A percentile compares a stretch with the other conserved stretches of the same genome.
These are phyloP conservation scores for Hylomyscus alleni DNA, from an alignment of 2,797 vertebrate genomes.

Conservation along the genomic window DNA sequence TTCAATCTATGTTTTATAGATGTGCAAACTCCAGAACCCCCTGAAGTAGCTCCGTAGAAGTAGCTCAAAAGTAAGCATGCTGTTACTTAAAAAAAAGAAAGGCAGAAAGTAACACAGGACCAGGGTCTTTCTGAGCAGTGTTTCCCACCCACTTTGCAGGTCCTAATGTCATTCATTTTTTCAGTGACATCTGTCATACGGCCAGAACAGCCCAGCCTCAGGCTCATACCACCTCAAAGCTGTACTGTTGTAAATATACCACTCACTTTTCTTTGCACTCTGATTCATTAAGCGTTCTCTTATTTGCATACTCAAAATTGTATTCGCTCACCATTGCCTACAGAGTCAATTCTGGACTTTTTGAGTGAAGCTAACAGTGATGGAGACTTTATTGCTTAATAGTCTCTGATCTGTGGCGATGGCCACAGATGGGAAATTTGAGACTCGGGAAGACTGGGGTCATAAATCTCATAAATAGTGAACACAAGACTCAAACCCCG, in stretches of 20 bases:
- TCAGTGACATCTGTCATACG: neutral
- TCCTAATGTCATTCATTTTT: neutral
- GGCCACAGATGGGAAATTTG: conserved; percentile 38
- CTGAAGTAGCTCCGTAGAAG: neutral
- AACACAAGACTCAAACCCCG: conserved; percentile 44
- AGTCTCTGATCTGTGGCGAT: neutral
- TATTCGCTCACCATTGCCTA: neutral
- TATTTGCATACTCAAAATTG: neutral
- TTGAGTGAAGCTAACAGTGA: conserved; percentile 36
- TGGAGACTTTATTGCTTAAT: neutral
- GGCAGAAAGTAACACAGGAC: neutral
- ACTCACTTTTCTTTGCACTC: neutral
- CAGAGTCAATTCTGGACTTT: neutral
- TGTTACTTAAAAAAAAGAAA: neutral
- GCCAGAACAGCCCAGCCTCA: neutral
- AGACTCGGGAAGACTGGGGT: conserved; percentile 24
- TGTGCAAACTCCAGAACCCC: neutral
- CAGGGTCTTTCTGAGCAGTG: neutral
- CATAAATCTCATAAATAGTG: conserved; percentile 58
- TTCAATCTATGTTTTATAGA: neutral
- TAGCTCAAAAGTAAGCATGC: neutral
- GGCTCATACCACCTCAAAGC: neutral
- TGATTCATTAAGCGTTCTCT: neutral
- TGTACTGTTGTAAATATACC: neutral
- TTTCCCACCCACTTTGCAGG: neutral